Percentiles rank a stretch among this genome's conserved stretches.
phyloP scores from a whole-genome alignment of 2,113 vertebrate species.

The Percina caprodes region DNA sequence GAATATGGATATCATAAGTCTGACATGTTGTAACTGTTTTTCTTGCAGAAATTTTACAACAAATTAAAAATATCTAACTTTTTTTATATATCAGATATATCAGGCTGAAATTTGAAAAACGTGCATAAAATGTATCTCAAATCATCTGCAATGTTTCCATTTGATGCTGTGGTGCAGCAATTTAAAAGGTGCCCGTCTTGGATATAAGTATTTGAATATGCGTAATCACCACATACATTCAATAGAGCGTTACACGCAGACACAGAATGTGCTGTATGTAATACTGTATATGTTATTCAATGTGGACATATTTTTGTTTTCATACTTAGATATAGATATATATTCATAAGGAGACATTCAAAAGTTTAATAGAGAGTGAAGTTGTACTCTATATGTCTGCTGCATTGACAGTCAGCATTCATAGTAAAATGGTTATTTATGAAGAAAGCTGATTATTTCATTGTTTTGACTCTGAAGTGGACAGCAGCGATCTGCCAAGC shows the following conservation, averaged over 20 bases:
- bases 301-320: neutral
- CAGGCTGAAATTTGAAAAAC: neutral
- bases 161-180: neutral
- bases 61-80: neutral
- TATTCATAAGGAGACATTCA: neutral
- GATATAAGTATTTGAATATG: neutral
- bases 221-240: neutral
- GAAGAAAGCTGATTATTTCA: too few relatives aligned
- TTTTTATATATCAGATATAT: neutral
- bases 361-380: neutral
- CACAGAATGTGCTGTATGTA: neutral
- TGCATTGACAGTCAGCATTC: too few relatives aligned
- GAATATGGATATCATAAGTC: neutral
- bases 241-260: neutral
- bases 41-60: neutral
- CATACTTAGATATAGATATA: too few relatives aligned
- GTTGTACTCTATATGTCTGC: neutral
- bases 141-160: neutral
- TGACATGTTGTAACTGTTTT: neutral
- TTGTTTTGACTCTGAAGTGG: slow-evolving; percentile 1
- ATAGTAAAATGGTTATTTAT: neutral
- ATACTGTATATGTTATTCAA: rapidly evolving
- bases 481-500: slow-evolving; percentile 43
- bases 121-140: neutral
- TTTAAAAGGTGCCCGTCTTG: neutral